phyloP scores from a whole-genome alignment of 2,113 vertebrate species.

The Macquaria ambigua region DNA sequence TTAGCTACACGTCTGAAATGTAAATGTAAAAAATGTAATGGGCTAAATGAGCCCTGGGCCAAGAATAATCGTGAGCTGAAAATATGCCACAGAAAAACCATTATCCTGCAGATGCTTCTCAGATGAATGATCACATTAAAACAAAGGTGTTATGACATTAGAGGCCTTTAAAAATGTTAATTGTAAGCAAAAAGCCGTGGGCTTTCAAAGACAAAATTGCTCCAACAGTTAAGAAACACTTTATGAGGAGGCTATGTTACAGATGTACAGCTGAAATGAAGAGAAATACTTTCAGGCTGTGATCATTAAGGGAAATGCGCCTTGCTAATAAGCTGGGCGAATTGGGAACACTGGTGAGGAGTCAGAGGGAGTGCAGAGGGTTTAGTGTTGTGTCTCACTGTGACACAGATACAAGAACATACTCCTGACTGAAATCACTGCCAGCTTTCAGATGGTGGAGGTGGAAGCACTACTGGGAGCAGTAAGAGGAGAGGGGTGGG shows the following conservation, averaged over 20 bases:
- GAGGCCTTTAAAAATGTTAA: conserved; percentile 68
- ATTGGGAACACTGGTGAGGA: conserved; percentile 23
- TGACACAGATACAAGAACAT: conserved; percentile 11
- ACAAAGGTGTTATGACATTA: conserved; percentile 65
- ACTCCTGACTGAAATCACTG: conserved; percentile 5
- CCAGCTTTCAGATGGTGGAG: conserved; percentile 7
- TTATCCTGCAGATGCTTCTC: conserved; percentile 65
- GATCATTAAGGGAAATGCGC: conserved; percentile 33
- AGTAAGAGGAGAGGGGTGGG: conserved; percentile 2
- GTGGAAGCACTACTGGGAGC: conserved; percentile 21
- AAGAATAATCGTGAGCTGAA: conserved; percentile 47
- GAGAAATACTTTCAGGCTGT: conserved; percentile 1
- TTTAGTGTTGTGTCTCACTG: conserved; percentile 13
- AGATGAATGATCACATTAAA: conserved; percentile 59
- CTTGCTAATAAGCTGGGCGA: conserved; percentile 36
- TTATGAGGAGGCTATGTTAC: conserved; percentile 11
- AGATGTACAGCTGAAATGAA: conserved; percentile 34
- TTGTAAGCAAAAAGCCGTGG: conserved; percentile 59
- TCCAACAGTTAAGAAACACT: conserved; percentile 30
- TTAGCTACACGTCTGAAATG: conserved; percentile 37
- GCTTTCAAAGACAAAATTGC: conserved; percentile 31
- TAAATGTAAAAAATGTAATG: conserved; percentile 43
- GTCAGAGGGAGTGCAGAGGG: conserved; percentile 3
- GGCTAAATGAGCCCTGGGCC: conserved; percentile 30
- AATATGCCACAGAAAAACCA: conserved; percentile 37